A percentile compares a stretch with the other conserved stretches of the same genome.
These are phyloP conservation scores for Fulmarus glacialis DNA, from an alignment of 2,113 vertebrate species.

Conservation along the genomic window DNA sequence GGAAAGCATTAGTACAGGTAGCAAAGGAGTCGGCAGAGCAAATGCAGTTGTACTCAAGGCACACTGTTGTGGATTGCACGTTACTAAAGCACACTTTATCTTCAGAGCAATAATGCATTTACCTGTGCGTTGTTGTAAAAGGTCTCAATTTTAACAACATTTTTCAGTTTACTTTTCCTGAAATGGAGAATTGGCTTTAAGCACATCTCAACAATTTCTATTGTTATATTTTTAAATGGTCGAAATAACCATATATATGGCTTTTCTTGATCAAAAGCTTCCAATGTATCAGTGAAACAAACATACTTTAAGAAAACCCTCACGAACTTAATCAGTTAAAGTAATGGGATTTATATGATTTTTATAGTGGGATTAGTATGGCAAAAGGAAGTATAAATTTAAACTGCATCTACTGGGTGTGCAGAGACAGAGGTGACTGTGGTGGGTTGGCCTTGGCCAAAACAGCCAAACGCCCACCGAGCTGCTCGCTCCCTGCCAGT, in stretches of 20 bases:
- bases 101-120: neutral
- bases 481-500: neutral
- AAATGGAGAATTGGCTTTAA: neutral
- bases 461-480: accelerated
- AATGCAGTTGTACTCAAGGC: neutral
- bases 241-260: neutral
- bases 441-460: no score
- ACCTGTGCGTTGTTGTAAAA: neutral
- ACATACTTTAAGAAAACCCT: neutral
- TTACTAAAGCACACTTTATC: neutral
- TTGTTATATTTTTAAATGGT: neutral
- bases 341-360: neutral
- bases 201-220: neutral
- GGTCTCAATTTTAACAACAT: neutral
- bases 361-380: neutral
- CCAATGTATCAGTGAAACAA: neutral
- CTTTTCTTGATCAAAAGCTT: neutral
- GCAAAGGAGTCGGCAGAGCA: no score
- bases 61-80: neutral
- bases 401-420: neutral
- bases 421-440: neutral
- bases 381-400: neutral
- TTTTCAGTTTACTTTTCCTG: neutral
- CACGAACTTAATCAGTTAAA: neutral
- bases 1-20: neutral